Percentiles rank a stretch among this genome's conserved stretches.
Conservation (phyloP, 1,140 invertebrate species). For the Oryzaephilus surinamensis region DNA sequence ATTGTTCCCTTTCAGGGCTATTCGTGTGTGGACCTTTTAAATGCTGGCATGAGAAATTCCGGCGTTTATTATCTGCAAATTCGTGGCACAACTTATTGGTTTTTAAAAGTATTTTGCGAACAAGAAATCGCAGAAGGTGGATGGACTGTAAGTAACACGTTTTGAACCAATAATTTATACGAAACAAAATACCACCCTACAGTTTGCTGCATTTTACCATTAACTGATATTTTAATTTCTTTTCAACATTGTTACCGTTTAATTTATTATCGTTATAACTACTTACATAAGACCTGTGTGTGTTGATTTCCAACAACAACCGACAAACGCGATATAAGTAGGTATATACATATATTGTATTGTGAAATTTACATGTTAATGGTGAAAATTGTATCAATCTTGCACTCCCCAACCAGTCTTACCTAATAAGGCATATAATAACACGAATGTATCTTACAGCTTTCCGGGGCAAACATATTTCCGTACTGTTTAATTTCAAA, state of each 20-base stretch:
- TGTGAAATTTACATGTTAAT: too few species aligned
- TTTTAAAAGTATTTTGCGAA: conserved; percentile 84
- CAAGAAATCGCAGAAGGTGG: conserved; percentile 83
- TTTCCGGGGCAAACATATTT: neutral
- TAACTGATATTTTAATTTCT: too few species aligned
- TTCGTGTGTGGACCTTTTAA: conserved; percentile 73
- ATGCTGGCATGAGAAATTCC: conserved; percentile 72
- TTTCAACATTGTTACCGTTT: too few species aligned
- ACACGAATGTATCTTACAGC: neutral
- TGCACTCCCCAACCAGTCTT: too few species aligned
- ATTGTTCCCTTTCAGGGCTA: conserved; percentile 53
- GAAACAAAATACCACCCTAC: neutral
- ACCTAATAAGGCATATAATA: too few species aligned
- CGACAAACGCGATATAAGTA: too few species aligned
- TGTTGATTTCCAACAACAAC: too few species aligned
- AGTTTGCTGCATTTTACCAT: neutral
- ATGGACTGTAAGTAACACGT: conserved; percentile 68
- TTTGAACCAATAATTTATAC: neutral
- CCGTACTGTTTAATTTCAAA: neutral
- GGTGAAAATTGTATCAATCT: too few species aligned
- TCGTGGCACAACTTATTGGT: conserved; percentile 81
- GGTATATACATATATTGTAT: too few species aligned
- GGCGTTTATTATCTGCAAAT: conserved; percentile 84
- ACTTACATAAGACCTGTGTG: too few species aligned
- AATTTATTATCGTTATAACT: too few species aligned